Evolutionary conservation across 2,797 vertebrate genomes (phyloP).

Genomic region (Setipinna tenuifilis): DNA sequence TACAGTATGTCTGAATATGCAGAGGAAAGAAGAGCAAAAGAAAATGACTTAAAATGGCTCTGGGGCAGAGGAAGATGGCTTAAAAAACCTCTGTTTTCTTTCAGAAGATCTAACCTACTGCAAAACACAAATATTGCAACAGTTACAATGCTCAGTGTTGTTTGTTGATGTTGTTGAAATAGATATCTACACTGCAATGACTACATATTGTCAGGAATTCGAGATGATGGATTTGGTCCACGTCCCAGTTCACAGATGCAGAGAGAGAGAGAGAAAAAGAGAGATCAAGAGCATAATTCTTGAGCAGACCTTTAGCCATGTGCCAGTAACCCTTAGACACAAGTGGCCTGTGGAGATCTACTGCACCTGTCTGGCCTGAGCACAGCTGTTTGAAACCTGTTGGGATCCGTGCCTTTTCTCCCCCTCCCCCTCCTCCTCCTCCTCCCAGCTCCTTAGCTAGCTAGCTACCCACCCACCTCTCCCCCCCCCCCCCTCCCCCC

Average conservation of each 20-base stretch:
- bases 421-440: neutral
- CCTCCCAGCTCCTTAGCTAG: neutral
- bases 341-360: conserved; percentile 3
- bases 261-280: too few relatives aligned
- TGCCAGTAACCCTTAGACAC: neutral
- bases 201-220: neutral
- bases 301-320: neutral
- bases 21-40: conserved; percentile 10
- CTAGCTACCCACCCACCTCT: neutral
- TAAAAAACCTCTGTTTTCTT: neutral
- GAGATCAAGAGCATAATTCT: neutral
- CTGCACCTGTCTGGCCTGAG: neutral
- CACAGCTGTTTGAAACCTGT: conserved; percentile 11
- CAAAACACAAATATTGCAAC: neutral
- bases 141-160: neutral
- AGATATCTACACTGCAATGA: neutral
- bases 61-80: conserved; percentile 21
- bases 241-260: neutral
- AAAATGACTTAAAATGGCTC: conserved; percentile 1
- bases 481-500: neutral
- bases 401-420: neutral
- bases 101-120: neutral
- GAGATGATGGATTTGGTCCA: neutral
- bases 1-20: neutral
- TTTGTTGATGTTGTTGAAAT: neutral